A percentile compares a stretch with the other conserved stretches of the same genome.
Evolutionary conservation across 2,888 invertebrate species (phyloP).

Genomic region (Synanthedon vespiformis): DNA sequence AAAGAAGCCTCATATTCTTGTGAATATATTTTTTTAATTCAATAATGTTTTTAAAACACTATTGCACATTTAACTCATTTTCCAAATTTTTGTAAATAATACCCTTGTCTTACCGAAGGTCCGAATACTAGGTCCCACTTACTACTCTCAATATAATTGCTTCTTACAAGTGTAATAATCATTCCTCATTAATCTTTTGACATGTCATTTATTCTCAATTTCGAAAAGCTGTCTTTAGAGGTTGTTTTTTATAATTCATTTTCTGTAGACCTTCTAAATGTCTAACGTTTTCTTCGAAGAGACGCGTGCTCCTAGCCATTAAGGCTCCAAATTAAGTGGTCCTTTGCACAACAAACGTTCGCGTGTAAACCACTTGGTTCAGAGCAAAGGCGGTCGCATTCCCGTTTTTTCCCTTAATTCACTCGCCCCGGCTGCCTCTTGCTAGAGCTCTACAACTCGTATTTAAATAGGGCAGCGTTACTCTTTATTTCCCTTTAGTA

Average conservation of each 20-base stretch:
- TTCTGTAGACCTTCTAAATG: conserved; percentile 11
- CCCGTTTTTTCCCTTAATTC: conserved; percentile 9
- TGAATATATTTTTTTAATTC: no score
- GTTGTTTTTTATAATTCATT: conserved; percentile 15
- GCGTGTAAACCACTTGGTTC: conserved; percentile 10
- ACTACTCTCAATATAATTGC: no score
- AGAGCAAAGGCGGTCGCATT: conserved; percentile 2
- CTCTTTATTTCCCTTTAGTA: conserved; percentile 7
- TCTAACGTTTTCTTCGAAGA: conserved; percentile 18
- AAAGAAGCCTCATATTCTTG: no score
- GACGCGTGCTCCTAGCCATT: conserved; percentile 17
- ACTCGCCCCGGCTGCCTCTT: conserved; percentile 9
- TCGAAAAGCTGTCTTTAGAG: conserved; percentile 10
- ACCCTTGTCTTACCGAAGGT: no score
- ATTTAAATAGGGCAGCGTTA: conserved; percentile 11
- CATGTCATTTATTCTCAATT: neutral
- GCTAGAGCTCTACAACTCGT: conserved; percentile 9
- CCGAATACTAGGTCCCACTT: no score
- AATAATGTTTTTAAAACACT: no score
- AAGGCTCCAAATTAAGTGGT: conserved; percentile 23
- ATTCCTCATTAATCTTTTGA: neutral
- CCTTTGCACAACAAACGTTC: conserved; percentile 12
- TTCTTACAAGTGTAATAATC: no score
- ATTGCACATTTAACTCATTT: no score
- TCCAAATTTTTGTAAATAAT: no score